phyloP scores from a whole-genome alignment of 2,113 vertebrate species.

The Nesoenas mayeri region DNA sequence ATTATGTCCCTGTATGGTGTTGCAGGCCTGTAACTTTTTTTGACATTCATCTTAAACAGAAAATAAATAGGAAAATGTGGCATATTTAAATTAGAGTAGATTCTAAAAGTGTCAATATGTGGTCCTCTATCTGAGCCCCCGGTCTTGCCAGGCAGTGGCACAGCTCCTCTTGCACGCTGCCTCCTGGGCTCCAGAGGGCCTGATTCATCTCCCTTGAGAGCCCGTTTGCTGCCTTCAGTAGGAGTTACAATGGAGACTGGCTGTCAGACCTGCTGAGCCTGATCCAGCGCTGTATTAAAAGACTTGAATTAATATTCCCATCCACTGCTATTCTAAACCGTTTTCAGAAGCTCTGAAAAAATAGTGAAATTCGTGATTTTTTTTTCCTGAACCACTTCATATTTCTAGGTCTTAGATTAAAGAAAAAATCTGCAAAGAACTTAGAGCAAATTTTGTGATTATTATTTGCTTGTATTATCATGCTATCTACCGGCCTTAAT shows the following conservation, averaged over 20 bases:
- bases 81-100: not conserved
- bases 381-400: not conserved
- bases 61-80: not conserved
- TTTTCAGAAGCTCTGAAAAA: not conserved
- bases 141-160: not conserved
- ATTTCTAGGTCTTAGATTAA: not conserved
- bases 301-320: not conserved
- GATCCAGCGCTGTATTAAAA: not conserved
- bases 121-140: not conserved
- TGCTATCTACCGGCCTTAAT: not conserved
- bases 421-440: not conserved
- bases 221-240: slow-evolving; percentile 4
- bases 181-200: not conserved
- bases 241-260: slow-evolving; percentile 36
- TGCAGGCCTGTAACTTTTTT: not conserved
- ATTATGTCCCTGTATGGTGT: not conserved
- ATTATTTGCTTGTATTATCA: not conserved
- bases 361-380: not conserved
- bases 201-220: slow-evolving; percentile 17
- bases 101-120: not conserved
- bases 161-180: not conserved
- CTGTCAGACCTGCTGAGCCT: slow-evolving; percentile 57
- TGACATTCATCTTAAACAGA: not conserved
- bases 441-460: not conserved
- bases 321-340: not conserved